Evolutionary conservation across 2,888 invertebrate genomes (phyloP).

Genomic region (Tridacna gigas): DNA sequence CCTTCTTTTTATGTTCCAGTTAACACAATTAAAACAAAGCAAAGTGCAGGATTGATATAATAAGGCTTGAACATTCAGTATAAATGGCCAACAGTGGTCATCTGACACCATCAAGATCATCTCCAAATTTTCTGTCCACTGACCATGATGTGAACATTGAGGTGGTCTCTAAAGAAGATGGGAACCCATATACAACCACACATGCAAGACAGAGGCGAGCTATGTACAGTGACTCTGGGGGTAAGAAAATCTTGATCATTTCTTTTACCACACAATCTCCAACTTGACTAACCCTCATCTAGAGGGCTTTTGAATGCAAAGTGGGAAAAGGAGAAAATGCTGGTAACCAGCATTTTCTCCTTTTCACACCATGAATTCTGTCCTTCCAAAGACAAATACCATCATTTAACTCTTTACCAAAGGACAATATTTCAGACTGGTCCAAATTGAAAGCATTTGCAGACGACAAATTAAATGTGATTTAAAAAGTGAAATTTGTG

Average conservation of each 20-base stretch:
- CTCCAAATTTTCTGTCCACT: neutral
- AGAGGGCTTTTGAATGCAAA: neutral
- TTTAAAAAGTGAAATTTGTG: no score
- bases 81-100: neutral
- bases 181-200: neutral
- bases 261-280: neutral
- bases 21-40: no score
- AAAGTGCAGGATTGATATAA: neutral
- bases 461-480: no score
- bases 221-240: neutral
- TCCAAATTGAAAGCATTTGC: no score
- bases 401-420: no score
- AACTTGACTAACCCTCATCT: neutral
- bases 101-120: conserved; percentile 7
- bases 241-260: neutral
- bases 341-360: neutral
- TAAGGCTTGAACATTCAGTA: neutral
- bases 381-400: no score
- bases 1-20: no score
- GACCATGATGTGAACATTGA: conserved; percentile 6
- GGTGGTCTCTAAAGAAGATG: neutral
- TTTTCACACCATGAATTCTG: neutral
- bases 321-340: neutral
- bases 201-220: neutral
- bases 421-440: no score